Base-by-base conservation (phyloP, 2,797 vertebrate species). In the Sebastiscus tertius region DNA sequence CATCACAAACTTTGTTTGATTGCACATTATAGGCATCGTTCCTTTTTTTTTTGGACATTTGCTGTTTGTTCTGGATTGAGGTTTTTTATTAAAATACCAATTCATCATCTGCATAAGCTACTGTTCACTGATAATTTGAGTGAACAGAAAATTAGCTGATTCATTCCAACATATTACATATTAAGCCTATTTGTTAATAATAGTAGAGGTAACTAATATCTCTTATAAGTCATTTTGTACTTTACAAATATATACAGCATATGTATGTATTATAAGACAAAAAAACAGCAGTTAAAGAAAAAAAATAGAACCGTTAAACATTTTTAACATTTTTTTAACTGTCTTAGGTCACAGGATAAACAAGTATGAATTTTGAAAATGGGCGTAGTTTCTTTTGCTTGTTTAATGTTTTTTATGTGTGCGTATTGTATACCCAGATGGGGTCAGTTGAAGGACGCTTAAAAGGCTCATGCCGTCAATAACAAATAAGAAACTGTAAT, bases 21-120 rank as follows among this genome's bases (percentile, higher is more conserved):
- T 83, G 79, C 85, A 90, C 80, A 65, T n/a, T 71, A 66, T 33
- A 70, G 55, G 79, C 36, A 52, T 73, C 9, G 18, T 49, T 68
- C 14, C n/a, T 42, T 31, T 49, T 63, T 34, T 55, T 75, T 54
- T 61, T 56, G 68, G 67, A 79, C 52, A 55, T 39, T n/a, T 65
- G 74, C 60, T 54, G 11, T 71, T 75, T 72, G 73, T 62, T 52
- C 34, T 56, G 54, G 10, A 3, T 27, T 4, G 18, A n/a, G 29
- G 46, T 49, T 75, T 65, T 68, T 42, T 16, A 5, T 72, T 26
- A 94, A 95, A 95, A 95, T 89, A 94, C 95, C 16, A 31, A 42
- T 65, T 64, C 8, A 65, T 81, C 3, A 62, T 95, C 95, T 98
- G 92, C 97, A 96, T 69, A 97, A 94, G 92, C 96, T 98, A 54